Percentiles rank a stretch among this genome's conserved stretches.
phyloP scores from a whole-genome alignment of 1,140 invertebrate species.

The Neodiprion fabricii region DNA sequence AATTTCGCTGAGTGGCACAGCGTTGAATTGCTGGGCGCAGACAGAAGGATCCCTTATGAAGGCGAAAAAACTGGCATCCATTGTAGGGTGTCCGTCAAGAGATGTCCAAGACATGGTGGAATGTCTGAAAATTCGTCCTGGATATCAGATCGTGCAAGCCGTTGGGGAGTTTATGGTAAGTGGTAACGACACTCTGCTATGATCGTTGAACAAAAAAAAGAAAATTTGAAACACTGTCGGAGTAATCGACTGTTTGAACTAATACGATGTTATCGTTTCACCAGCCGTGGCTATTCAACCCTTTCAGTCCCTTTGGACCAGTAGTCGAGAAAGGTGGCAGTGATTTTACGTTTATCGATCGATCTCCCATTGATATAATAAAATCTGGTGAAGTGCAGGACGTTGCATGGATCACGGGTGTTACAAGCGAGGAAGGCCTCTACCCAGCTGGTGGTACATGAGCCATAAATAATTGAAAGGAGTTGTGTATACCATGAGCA shows the following conservation, averaged over 20 bases:
- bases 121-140: constrained; percentile 72
- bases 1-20: constrained; percentile 81
- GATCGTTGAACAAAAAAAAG: neutral
- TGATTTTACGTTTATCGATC: constrained; percentile 62
- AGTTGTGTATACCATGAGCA: neutral
- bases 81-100: constrained; percentile 72
- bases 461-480: neutral
- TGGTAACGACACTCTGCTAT: constrained; percentile 13
- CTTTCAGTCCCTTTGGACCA: constrained; percentile 69
- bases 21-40: constrained; percentile 74
- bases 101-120: constrained; percentile 68
- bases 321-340: constrained; percentile 61
- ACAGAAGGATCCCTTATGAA: constrained; percentile 71
- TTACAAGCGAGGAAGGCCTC: constrained; percentile 58
- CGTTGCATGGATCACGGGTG: constrained; percentile 66
- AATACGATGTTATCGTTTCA: constrained; percentile 13
- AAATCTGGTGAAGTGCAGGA: constrained; percentile 59
- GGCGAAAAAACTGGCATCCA: constrained; percentile 68
- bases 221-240: too few species aligned
- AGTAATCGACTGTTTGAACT: neutral
- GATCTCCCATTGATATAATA: constrained; percentile 65
- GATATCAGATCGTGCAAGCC: constrained; percentile 61
- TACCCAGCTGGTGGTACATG: neutral
- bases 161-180: constrained; percentile 59
- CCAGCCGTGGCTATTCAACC: constrained; percentile 63